Conservation (phyloP, 1,140 invertebrate species). For the Drosophila triauraria region DNA sequence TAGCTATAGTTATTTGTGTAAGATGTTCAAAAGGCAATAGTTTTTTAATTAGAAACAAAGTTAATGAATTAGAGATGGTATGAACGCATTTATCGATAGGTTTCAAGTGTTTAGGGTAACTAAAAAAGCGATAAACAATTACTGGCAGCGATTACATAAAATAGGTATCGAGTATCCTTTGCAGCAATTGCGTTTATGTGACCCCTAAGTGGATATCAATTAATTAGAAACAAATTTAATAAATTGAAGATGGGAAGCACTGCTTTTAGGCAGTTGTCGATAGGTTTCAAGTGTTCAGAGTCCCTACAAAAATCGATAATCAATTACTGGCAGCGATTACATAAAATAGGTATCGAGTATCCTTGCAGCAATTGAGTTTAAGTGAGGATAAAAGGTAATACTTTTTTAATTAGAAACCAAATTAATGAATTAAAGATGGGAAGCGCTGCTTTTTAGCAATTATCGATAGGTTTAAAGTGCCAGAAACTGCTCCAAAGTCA, state of each 20-base stretch:
- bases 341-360: slow-evolving; percentile 17
- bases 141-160: slow-evolving; percentile 9
- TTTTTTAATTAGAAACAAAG: background rate
- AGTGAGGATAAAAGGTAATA: background rate
- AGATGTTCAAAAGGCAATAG: background rate
- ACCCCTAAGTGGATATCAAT: slow-evolving; percentile 35
- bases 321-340: slow-evolving; percentile 2
- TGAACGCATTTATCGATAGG: background rate
- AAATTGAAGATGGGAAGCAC: background rate
- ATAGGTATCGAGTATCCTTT: slow-evolving; percentile 9
- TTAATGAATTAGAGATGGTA: background rate
- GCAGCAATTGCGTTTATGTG: slow-evolving; percentile 20
- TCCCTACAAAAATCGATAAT: background rate
- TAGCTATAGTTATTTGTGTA: background rate
- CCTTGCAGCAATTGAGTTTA: slow-evolving; percentile 13
- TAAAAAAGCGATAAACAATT: background rate
- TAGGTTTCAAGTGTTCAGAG: background rate
- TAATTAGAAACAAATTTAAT: slow-evolving; percentile 8
- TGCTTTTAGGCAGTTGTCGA: background rate
- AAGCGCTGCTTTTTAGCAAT: background rate
- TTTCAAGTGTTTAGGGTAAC: background rate
- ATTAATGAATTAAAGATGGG: background rate
- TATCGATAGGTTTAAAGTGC: background rate
- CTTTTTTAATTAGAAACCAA: background rate
- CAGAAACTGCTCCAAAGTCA: no score